Evolutionary conservation across 2,888 invertebrate species (phyloP).

Genomic region (Mythimna ferrago): DNA sequence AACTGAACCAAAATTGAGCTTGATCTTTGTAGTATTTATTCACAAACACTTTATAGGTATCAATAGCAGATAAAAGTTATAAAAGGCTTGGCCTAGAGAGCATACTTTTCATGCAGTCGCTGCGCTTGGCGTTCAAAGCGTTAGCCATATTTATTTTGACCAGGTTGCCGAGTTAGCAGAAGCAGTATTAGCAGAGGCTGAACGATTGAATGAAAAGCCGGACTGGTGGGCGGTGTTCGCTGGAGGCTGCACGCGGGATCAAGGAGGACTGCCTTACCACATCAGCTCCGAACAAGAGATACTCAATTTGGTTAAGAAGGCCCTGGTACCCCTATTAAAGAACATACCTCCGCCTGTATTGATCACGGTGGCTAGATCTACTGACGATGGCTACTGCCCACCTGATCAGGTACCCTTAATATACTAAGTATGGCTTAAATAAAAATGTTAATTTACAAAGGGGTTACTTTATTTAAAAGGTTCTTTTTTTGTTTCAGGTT

Average conservation of each 20-base stretch:
- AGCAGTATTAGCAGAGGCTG: constrained; percentile 83
- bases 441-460: background rate
- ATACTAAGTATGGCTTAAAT: too few relatives aligned
- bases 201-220: constrained; percentile 92
- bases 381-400: constrained; percentile 97
- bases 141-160: background rate
- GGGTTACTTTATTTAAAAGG: background rate
- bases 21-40: too few relatives aligned
- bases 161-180: constrained; percentile 88
- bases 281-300: constrained; percentile 93
- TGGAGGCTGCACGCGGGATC: constrained; percentile 97
- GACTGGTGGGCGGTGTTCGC: constrained; percentile 96
- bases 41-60: too few relatives aligned
- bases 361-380: constrained; percentile 96
- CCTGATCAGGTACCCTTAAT: constrained; percentile 90
- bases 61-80: too few relatives aligned
- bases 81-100: too few relatives aligned
- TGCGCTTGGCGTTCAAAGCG: too few relatives aligned
- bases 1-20: too few relatives aligned
- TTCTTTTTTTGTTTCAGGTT: constrained; percentile 89
- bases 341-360: constrained; percentile 91
- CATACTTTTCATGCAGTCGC: too few relatives aligned
- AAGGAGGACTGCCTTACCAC: constrained; percentile 96
- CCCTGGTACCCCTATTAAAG: constrained; percentile 91
- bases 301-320: constrained; percentile 89